phyloP scores from a whole-genome alignment of 2,888 invertebrate genomes.

The Anthophora plumipes region DNA sequence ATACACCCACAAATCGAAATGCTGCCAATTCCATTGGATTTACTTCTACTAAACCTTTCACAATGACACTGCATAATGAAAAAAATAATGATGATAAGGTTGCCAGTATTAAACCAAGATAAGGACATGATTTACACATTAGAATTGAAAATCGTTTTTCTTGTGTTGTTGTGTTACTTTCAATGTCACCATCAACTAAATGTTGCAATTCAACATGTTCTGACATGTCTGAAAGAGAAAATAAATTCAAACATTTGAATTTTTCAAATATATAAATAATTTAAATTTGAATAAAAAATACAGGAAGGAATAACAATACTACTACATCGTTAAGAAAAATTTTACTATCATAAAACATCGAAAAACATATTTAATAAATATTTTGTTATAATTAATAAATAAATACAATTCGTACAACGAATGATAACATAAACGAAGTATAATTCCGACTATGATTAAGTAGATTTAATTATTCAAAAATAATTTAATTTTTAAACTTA shows the following conservation, averaged over 20 bases:
- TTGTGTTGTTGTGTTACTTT: conserved; percentile 83
- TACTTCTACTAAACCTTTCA: conserved; percentile 93
- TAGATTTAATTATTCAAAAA: neutral
- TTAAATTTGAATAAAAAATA: neutral
- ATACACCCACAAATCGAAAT: conserved; percentile 94
- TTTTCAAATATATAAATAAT: neutral
- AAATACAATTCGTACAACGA: too few relatives aligned
- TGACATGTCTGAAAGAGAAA: conserved; percentile 86
- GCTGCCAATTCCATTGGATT: conserved; percentile 96
- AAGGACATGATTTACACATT: conserved; percentile 88
- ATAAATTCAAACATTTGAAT: neutral
- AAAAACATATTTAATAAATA: neutral
- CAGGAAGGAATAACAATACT: neutral
- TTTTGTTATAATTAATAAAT: conserved; percentile 7
- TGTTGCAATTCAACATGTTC: conserved; percentile 93
- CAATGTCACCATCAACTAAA: conserved; percentile 88
- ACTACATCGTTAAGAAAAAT: neutral
- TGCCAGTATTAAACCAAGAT: conserved; percentile 93
- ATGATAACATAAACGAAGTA: neutral
- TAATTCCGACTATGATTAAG: neutral
- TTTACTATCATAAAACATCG: neutral
- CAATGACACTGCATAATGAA: conserved; percentile 95
- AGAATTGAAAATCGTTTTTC: conserved; percentile 85
- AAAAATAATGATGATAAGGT: conserved; percentile 95
- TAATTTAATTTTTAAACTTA: conserved; percentile 15